Evolutionary conservation across 2,888 invertebrate genomes (phyloP).

Genomic region (Spodoptera picta): DNA sequence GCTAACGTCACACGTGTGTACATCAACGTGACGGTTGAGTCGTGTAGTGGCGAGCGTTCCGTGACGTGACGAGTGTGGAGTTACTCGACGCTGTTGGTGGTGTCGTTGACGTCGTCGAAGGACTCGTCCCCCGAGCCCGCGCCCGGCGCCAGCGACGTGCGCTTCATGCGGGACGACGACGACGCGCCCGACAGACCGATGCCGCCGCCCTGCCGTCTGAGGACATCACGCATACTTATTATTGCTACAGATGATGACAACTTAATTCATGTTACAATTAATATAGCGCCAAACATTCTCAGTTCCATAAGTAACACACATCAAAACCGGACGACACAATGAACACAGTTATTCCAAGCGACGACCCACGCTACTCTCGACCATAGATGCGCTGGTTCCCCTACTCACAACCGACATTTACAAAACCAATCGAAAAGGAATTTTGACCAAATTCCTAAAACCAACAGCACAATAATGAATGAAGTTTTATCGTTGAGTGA

Average conservation of each 20-base stretch:
- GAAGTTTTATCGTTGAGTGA: conserved; percentile 39
- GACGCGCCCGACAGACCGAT: conserved; percentile 90
- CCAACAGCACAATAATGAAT: conserved; percentile 56
- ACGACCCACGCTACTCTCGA: conserved; percentile 16
- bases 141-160: conserved; percentile 91
- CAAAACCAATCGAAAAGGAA: not conserved
- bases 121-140: conserved; percentile 93
- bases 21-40: no score
- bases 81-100: conserved; percentile 92
- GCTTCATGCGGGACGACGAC: conserved; percentile 91
- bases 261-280: no score
- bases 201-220: conserved; percentile 87
- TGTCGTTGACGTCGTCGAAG: conserved; percentile 92
- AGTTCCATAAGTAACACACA: not conserved
- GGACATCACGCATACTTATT: not conserved
- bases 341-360: conserved; percentile 45
- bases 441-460: conserved; percentile 71
- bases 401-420: not conserved
- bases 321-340: conserved; percentile 36
- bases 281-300: conserved; percentile 4
- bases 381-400: conserved; percentile 1
- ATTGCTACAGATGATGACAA: no score
- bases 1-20: no score
- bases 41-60: no score
- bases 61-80: conserved; percentile 5